phyloP scores from a whole-genome alignment of 2,888 invertebrate species.

The Epistrophe eligans region DNA sequence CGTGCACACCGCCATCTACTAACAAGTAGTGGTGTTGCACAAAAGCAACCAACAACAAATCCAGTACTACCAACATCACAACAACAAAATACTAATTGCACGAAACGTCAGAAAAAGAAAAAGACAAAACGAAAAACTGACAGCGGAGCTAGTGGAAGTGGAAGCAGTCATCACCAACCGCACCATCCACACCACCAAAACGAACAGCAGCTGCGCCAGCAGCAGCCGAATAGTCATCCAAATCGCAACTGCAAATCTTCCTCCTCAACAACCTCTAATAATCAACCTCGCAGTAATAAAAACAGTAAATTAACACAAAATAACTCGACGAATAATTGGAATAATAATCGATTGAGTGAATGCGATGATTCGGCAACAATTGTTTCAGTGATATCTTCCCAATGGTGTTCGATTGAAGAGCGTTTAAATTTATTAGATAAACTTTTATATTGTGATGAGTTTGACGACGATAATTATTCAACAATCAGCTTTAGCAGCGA shows the following conservation, averaged over 20 bases:
- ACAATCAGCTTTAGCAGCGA: conserved; percentile 69
- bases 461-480: conserved; percentile 77
- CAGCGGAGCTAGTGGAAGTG: conserved; percentile 48
- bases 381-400: conserved; percentile 81
- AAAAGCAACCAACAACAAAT: conserved; percentile 38
- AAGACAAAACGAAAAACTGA: conserved; percentile 77
- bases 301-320: conserved; percentile 60
- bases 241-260: conserved; percentile 71
- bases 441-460: conserved; percentile 82
- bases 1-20: conserved; percentile 83
- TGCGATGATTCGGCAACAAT: conserved; percentile 74
- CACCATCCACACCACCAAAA: conserved; percentile 19
- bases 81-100: conserved; percentile 52
- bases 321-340: conserved; percentile 70
- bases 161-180: conserved; percentile 45
- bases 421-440: conserved; percentile 81
- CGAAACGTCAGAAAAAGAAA: conserved; percentile 77
- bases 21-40: conserved; percentile 80
- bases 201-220: conserved; percentile 69
- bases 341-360: conserved; percentile 59
- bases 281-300: conserved; percentile 58
- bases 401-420: conserved; percentile 83
- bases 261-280: conserved; percentile 29
- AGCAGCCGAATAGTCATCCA: conserved; percentile 56
- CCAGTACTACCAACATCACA: conserved; percentile 62